Conservation (phyloP, 2,113 vertebrate species). For the Phalacrocorax aristotelis region DNA sequence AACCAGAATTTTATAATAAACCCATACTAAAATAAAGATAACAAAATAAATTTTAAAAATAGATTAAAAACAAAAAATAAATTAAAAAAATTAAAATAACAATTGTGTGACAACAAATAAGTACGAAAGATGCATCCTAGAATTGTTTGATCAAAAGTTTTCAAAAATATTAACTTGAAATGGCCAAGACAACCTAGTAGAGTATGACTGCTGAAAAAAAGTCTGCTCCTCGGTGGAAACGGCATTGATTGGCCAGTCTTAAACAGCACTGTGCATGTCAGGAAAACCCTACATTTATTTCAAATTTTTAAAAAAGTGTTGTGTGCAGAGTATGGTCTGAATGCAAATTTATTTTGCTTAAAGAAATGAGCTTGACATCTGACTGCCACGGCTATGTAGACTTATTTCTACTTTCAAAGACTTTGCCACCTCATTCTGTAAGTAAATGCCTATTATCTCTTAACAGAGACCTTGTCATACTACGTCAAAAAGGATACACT, state of each 20-base stretch:
- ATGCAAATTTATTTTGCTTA: not conserved
- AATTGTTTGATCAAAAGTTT: not conserved
- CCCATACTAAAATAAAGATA: not conserved
- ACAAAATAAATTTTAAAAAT: not conserved
- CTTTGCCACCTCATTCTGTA: not conserved
- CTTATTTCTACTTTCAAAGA: not conserved
- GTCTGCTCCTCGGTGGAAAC: not conserved
- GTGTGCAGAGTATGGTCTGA: not conserved
- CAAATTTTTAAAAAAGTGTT: not conserved
- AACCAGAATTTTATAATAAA: not conserved
- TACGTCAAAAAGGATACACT: not conserved
- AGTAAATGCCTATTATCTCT: not conserved
- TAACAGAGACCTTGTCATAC: not conserved
- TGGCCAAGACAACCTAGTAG: not conserved
- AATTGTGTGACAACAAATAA: not conserved
- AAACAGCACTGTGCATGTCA: not conserved
- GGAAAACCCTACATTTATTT: not conserved
- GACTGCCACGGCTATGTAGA: not conserved
- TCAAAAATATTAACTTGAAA: not conserved
- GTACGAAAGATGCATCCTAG: not conserved
- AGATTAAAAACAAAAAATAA: not conserved
- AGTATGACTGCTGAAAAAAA: not conserved
- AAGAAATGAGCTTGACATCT: not conserved
- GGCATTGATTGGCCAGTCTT: not conserved
- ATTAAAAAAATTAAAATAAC: not conserved